Percentiles rank a stretch among this genome's conserved stretches.
Conservation (phyloP, 2,113 vertebrate genomes). For the Nothobranchius furzeri region DNA sequence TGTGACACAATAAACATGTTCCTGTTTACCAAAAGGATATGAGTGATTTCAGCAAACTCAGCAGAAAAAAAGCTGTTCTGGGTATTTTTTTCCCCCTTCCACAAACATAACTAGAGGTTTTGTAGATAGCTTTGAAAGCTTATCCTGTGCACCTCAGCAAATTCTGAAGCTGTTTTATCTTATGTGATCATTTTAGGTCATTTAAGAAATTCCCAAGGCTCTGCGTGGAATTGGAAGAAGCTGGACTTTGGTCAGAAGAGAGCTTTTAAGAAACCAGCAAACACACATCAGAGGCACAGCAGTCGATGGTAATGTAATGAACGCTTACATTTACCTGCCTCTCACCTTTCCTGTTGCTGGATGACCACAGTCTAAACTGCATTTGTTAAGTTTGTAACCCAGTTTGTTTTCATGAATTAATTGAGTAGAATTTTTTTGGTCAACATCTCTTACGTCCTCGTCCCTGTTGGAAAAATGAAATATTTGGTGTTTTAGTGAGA, state of each 20-base stretch:
- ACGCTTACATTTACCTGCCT: slow-evolving; percentile 75
- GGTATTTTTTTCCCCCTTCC: slow-evolving; percentile 26
- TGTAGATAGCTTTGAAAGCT: slow-evolving; percentile 66
- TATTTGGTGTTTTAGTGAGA: slow-evolving; percentile 58
- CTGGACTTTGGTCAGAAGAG: slow-evolving; percentile 69
- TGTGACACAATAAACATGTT: slow-evolving; percentile 17
- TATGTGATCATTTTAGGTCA: slow-evolving; percentile 76
- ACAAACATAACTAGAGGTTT: slow-evolving; percentile 32
- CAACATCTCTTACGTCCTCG: slow-evolving; percentile 23
- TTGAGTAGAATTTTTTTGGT: slow-evolving; percentile 19
- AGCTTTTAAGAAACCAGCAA: slow-evolving; percentile 73
- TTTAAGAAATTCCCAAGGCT: slow-evolving; percentile 75
- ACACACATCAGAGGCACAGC: slow-evolving; percentile 57
- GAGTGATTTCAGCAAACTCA: slow-evolving; percentile 56
- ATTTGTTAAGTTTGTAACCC: slow-evolving; percentile 50
- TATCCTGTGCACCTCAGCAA: slow-evolving; percentile 80
- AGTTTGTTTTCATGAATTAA: slow-evolving; percentile 74
- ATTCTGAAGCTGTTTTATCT: slow-evolving; percentile 69
- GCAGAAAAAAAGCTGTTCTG: slow-evolving; percentile 57
- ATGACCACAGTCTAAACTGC: slow-evolving; percentile 53
- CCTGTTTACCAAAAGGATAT: slow-evolving; percentile 53
- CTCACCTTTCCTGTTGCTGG: slow-evolving; percentile 75
- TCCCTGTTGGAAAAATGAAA: slow-evolving; percentile 56
- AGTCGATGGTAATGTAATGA: slow-evolving; percentile 80
- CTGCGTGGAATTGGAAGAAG: slow-evolving; percentile 68